These are phyloP conservation scores for Loxodonta africana DNA, from an alignment of 2,113 vertebrate genomes.

Conservation along the genomic window DNA sequence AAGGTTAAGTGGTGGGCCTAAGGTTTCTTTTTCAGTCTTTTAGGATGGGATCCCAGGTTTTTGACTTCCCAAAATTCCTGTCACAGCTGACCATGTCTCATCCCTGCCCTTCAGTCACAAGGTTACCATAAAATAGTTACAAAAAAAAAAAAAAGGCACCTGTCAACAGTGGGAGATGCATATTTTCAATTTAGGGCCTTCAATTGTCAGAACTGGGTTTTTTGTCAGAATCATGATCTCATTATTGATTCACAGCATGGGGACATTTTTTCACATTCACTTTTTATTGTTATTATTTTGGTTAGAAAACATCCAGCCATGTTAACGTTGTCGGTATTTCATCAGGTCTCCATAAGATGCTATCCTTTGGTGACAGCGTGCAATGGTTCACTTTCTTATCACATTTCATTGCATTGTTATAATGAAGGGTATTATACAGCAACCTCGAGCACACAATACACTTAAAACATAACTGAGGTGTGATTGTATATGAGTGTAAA, in stretches of 20 bases:
- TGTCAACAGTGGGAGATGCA: background rate
- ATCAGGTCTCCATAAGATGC: background rate
- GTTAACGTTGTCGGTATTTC: background rate
- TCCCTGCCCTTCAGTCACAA: background rate
- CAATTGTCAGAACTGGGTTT: background rate
- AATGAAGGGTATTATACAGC: background rate
- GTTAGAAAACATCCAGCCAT: background rate
- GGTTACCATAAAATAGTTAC: background rate
- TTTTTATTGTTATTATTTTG: background rate
- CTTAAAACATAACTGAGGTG: background rate
- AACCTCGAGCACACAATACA: background rate
- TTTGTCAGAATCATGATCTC: background rate
- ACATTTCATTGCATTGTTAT: background rate
- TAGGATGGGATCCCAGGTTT: background rate
- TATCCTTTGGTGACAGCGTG: background rate
- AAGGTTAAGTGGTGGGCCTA: constrained; percentile 36
- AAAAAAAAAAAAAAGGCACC: background rate
- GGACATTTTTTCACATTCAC: background rate
- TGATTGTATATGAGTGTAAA: background rate
- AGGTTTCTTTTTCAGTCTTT: background rate
- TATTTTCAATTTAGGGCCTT: constrained; percentile 9
- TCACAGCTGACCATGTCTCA: background rate
- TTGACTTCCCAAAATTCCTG: background rate
- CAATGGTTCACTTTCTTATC: background rate
- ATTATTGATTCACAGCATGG: background rate